phyloP scores from a whole-genome alignment of 1,140 invertebrate species.

The Steinernema feltiae region DNA sequence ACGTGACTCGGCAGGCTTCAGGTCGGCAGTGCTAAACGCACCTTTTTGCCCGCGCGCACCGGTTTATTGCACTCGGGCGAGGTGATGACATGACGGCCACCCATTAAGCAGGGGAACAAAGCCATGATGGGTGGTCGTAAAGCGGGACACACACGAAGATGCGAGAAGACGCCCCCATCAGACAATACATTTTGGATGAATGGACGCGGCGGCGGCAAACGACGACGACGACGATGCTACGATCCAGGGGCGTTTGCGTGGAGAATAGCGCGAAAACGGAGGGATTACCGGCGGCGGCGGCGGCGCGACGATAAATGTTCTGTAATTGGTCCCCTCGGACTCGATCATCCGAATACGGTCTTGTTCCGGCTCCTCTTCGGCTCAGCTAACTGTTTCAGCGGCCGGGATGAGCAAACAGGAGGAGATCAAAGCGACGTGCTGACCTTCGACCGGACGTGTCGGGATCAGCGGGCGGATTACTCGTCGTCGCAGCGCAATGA shows the following conservation, averaged over 20 bases:
- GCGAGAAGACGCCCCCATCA: not conserved
- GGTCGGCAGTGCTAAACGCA: not conserved
- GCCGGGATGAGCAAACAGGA: not conserved
- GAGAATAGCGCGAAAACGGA: not conserved
- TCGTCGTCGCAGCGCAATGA: not conserved
- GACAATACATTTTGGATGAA: slow-evolving; percentile 11
- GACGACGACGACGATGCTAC: not conserved
- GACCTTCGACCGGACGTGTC: slow-evolving; percentile 13
- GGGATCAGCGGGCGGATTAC: slow-evolving; percentile 6
- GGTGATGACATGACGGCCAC: slow-evolving; percentile 5
- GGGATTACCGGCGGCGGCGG: slow-evolving; percentile 5
- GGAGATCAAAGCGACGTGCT: not conserved
- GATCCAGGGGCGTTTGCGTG: not conserved
- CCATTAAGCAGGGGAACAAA: not conserved
- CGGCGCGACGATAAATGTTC: slow-evolving; percentile 3
- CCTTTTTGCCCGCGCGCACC: not conserved
- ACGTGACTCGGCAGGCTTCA: slow-evolving; percentile 8
- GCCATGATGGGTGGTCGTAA: slow-evolving; percentile 13
- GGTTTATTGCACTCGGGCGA: not conserved
- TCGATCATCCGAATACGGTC: slow-evolving; percentile 1
- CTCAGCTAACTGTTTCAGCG: no score
- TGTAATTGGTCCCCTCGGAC: not conserved
- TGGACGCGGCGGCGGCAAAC: not conserved
- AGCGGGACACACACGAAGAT: slow-evolving; percentile 3
- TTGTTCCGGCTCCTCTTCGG: no score